Percentiles rank a stretch among this genome's conserved stretches.
phyloP scores from a whole-genome alignment of 1,140 invertebrate genomes.

The Riptortus pedestris region DNA sequence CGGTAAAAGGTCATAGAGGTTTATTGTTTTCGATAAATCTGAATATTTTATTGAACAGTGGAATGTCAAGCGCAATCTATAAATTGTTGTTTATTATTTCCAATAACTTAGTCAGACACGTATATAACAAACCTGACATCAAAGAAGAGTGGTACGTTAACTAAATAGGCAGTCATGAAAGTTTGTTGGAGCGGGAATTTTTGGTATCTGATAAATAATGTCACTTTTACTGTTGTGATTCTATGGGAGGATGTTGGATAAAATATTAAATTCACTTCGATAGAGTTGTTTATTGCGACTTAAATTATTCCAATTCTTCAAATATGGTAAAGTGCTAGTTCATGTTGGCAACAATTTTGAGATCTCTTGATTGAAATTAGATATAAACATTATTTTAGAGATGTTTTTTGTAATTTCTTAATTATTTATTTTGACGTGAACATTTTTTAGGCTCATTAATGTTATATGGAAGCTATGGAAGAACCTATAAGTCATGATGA shows the following conservation, averaged over 20 bases:
- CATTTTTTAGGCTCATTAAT: constrained; percentile 5
- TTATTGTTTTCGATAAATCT: constrained; percentile 1
- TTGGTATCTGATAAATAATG: background rate
- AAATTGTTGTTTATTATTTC: too few relatives aligned
- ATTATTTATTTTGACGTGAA: too few relatives aligned
- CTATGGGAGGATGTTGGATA: background rate
- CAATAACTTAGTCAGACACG: too few relatives aligned
- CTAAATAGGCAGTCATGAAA: constrained; percentile 14
- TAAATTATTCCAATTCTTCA: too few relatives aligned
- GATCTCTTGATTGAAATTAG: too few relatives aligned
- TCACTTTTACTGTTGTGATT: too few relatives aligned
- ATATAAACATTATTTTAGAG: too few relatives aligned
- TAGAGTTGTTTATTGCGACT: too few relatives aligned
- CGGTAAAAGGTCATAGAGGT: background rate
- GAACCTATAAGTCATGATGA: constrained; percentile 5
- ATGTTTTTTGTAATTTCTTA: too few relatives aligned
- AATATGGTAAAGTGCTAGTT: background rate
- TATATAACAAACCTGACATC: background rate
- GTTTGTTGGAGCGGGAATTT: background rate
- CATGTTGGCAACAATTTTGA: background rate
- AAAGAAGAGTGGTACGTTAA: background rate
- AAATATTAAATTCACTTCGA: background rate
- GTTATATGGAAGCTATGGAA: background rate
- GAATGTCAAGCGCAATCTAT: constrained; percentile 5
- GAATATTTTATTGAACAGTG: background rate